Conservation (phyloP, 1,140 invertebrate species). For the Lasioglossum albipes region DNA sequence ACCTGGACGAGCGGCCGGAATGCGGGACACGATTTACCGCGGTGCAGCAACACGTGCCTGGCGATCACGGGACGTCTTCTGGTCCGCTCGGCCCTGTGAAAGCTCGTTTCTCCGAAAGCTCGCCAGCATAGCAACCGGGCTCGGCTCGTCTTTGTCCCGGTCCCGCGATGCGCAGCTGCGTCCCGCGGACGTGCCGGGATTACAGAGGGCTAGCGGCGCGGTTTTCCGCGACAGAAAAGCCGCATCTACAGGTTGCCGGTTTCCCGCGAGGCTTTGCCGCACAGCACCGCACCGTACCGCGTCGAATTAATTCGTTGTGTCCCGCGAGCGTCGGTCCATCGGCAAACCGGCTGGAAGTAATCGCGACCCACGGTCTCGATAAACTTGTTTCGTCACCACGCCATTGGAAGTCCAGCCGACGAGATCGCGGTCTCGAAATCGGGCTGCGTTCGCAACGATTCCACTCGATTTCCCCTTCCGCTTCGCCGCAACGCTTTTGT, state of each 20-base stretch:
- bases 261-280: constrained; percentile 33
- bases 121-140: too few species aligned
- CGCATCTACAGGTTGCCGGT: constrained; percentile 74
- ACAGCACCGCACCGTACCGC: constrained; percentile 15
- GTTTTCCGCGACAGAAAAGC: not conserved
- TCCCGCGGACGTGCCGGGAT: constrained; percentile 48
- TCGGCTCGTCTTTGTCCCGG: constrained; percentile 51
- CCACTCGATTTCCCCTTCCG: too few species aligned
- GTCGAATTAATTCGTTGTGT: constrained; percentile 71
- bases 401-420: too few species aligned
- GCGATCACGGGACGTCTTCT: constrained; percentile 48
- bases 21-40: constrained; percentile 53
- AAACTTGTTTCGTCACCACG: not conserved
- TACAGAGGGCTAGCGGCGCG: constrained; percentile 9
- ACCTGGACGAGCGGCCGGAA: not conserved
- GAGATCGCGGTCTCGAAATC: too few species aligned
- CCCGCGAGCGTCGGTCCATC: constrained; percentile 54
- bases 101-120: too few species aligned
- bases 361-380: constrained; percentile 32
- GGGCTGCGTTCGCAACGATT: too few species aligned
- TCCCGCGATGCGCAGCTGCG: constrained; percentile 44
- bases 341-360: constrained; percentile 64
- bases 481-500: too few species aligned
- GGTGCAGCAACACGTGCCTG: constrained; percentile 58
- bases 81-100: constrained; percentile 22